Base-by-base conservation (phyloP, 2,888 invertebrate genomes). In the Tenthredo scrophulariae region DNA sequence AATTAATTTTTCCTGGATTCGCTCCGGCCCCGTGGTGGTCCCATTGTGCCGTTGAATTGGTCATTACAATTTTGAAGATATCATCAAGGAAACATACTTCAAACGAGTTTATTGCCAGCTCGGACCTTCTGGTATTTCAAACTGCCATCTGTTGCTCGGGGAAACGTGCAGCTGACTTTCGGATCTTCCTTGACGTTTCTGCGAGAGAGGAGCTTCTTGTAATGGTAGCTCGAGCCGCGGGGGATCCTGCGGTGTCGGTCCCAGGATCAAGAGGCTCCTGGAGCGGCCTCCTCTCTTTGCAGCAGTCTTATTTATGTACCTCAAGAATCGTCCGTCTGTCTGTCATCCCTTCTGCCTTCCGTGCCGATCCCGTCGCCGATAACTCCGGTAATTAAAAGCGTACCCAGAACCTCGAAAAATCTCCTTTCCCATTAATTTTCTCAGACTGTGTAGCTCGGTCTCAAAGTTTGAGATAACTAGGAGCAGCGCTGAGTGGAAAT, bases 201-300 rank as follows among this genome's bases (percentile, higher is more conserved):
- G 83, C 83, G 50, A 83, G 67, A 70, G 50, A n/a, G 67, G 46
- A 83, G 85, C 82, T 82, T 43, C 67, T 77, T 77, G 88, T 87
- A 88, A 88, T 88, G 87, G 88, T 85, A 86, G 86, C 89, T 87
- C 88, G 88, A 90, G 88, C 90, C 87, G 87, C 89, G 87, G 90
- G 90, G 88, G 87, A 88, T 87, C 89, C 67, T 85, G 80, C 85
- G 85, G 43, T 70, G 58, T 75, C 70, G 50, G 80, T 80, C 80
- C 62, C 80, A 40, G 83, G 46, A 83, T 83, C 83, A 83, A 83
- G 83, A 83, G 83, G 50, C 65, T 70, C 67, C 83, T 83, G 67
- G 26, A 70, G 83, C 67, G 83, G 83, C 70, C 67, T n/a, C 22
- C 67, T 65, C 67, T 83, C 83, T 67, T 67, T 58, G 80, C 58